Conservation (phyloP, 2,113 vertebrate genomes). For the Mormyrus iriodes region DNA sequence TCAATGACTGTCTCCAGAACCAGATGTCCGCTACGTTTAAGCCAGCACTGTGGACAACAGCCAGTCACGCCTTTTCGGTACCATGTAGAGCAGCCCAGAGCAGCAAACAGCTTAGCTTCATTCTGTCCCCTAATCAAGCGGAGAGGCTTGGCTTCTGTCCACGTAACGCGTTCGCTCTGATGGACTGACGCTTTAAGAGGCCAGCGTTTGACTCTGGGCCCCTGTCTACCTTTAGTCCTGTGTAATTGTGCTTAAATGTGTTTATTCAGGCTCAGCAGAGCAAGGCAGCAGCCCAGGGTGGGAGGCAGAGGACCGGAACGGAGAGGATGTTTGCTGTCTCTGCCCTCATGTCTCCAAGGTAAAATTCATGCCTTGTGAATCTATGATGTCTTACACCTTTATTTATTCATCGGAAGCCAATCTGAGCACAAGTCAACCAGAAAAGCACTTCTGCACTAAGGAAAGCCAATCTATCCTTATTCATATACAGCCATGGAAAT, state of each 20-base stretch:
- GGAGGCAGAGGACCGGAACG: neutral
- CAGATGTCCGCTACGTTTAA: neutral
- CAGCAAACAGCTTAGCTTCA: neutral
- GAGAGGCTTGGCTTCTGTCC: neutral
- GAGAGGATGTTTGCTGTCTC: neutral
- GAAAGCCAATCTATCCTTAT: neutral
- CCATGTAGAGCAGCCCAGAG: neutral
- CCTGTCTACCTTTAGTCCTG: neutral
- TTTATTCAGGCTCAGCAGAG: neutral
- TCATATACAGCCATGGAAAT: no score
- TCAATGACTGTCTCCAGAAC: no score
- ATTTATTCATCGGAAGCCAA: neutral
- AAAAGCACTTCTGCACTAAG: neutral
- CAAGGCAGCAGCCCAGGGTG: neutral
- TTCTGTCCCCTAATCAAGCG: neutral
- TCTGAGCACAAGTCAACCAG: neutral
- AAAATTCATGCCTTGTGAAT: neutral
- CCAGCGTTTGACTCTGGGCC: neutral
- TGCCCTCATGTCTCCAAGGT: neutral
- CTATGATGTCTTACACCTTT: neutral
- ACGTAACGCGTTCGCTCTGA: neutral
- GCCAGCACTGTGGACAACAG: neutral
- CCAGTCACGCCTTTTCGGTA: no score
- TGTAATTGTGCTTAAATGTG: slow-evolving; percentile 5
- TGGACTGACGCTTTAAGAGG: neutral